Conservation (phyloP, 2,888 invertebrate genomes). For the Ariolimax columbianus region DNA sequence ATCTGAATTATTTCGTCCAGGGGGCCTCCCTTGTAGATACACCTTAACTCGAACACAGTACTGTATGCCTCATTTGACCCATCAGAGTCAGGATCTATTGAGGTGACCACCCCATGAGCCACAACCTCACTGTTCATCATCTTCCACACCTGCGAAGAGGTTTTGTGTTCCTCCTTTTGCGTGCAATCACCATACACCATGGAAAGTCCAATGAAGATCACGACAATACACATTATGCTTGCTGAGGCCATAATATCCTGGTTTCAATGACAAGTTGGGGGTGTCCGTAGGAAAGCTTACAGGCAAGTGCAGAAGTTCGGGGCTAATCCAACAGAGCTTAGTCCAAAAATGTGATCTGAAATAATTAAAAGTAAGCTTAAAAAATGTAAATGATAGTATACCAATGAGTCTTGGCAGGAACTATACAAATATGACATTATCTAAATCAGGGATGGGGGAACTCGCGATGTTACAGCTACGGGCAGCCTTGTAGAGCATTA, state of each 20-base stretch:
- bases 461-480: too few relatives aligned
- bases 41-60: background rate
- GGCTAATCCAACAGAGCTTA: too few relatives aligned
- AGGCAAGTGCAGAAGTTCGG: too few relatives aligned
- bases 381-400: too few relatives aligned
- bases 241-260: background rate
- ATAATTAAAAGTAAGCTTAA: too few relatives aligned
- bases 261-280: too few relatives aligned
- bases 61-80: background rate
- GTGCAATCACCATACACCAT: background rate
- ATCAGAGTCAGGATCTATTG: background rate
- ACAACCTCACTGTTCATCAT: slow-evolving; percentile 12
- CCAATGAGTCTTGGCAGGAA: too few relatives aligned
- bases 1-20: background rate
- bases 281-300: too few relatives aligned
- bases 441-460: too few relatives aligned
- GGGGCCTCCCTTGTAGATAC: slow-evolving; percentile 12
- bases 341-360: too few relatives aligned
- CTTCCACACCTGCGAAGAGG: background rate
- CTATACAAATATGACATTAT: too few relatives aligned
- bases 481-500: too few relatives aligned
- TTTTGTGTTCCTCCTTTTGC: background rate
- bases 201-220: background rate
- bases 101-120: background rate
- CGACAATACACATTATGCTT: background rate